These are phyloP conservation scores for Egretta garzetta DNA, from an alignment of 2,113 vertebrate species.

Conservation along the genomic window DNA sequence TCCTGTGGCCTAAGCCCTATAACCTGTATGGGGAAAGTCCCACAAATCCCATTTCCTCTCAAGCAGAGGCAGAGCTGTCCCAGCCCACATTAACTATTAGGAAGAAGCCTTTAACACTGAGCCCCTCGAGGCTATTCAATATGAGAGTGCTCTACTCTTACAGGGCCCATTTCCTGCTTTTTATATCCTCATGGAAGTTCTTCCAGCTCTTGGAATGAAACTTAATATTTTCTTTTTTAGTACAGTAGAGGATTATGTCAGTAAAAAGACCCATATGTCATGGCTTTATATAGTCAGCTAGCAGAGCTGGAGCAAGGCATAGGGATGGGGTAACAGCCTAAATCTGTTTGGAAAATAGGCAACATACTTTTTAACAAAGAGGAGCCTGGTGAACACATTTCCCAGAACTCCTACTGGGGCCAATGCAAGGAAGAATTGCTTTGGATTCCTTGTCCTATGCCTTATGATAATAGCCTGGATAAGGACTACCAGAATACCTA, in stretches of 20 bases:
- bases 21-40: background rate
- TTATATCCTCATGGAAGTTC: conserved; percentile 64
- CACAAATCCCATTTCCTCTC: conserved; percentile 41
- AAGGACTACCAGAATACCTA: background rate
- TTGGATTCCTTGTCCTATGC: background rate
- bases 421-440: background rate
- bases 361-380: conserved; percentile 23
- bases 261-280: conserved; percentile 67
- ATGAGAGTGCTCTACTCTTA: background rate
- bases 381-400: background rate
- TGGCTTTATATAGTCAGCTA: conserved; percentile 65
- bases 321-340: background rate
- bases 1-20: background rate
- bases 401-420: background rate
- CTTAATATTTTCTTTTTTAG: conserved; percentile 70
- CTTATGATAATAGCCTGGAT: background rate
- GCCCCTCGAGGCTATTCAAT: conserved; percentile 8
- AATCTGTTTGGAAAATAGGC: conserved; percentile 38
- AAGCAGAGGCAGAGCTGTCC: background rate
- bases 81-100: background rate
- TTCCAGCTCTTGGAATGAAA: conserved; percentile 65
- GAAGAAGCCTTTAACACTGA: conserved; percentile 7
- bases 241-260: conserved; percentile 63
- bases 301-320: background rate
- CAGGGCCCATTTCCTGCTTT: conserved; percentile 59